Evolutionary conservation across 2,888 invertebrate species (phyloP), one percentile per base, ranked within the genome.

Genomic region (Clostera curtula): DNA sequence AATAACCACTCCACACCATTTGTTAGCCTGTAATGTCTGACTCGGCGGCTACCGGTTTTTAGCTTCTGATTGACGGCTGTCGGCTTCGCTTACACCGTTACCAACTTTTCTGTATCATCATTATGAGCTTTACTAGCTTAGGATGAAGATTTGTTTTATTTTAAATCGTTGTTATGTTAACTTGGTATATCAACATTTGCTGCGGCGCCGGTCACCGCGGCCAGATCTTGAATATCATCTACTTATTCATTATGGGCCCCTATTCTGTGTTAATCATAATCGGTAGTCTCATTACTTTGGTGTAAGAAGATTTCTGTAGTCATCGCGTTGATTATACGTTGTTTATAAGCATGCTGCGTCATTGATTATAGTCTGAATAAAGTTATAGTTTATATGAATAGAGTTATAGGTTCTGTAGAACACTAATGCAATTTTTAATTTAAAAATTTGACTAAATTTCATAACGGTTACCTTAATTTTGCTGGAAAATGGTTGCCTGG

Each of bases 21-120:
- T 67, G 68, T 79, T 49, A 68, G 72, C 74, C 76, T 63, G 69
- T 67, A 69, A 70, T 61, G 69, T 76, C 74, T 70, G 73, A 66
- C 62, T 67, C 65, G 63, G 58, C 69, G 55, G 80, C 82, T 83
- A 83, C 82, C 82, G 82, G 82, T 82, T 82, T 80, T 83, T 76
- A 80, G 68, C 74, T 73, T 64, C 65, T 76, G 82, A 82, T 82
- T 80, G 82, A 83, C 82, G 80, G 74, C 77, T 82, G 82, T 79
- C 82, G 77, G 79, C 77, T 76, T 63, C 69, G 73, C 68, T 75
- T 74, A 74, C 66, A 43, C 40, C 38, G 41, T 34, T 49, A 49
- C 74, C 50, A 67, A 42, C 25, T 56, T 63, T 56, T 26, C 26
- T 31, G 27, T 31, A 29, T 24, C 24, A 21, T 20, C 21, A 19